Conservation (phyloP, 2,888 invertebrate genomes). For the Pheosia gnoma region DNA sequence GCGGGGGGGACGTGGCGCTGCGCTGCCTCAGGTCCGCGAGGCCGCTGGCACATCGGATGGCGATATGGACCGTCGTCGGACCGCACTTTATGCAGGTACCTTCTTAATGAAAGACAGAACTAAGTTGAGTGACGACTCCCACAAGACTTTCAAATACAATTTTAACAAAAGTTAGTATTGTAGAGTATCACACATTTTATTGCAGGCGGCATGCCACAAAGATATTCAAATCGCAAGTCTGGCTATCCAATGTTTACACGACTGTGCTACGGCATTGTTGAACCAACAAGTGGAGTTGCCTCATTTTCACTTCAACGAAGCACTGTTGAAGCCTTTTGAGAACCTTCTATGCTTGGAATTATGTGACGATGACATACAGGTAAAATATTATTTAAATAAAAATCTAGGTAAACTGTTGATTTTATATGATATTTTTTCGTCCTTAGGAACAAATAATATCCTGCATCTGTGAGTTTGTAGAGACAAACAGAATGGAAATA, state of each 20-base stretch:
- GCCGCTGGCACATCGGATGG: slow-evolving; percentile 95
- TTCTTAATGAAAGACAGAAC: not conserved
- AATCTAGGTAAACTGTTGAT: not conserved
- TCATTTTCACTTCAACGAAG: slow-evolving; percentile 98
- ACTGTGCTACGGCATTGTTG: slow-evolving; percentile 93
- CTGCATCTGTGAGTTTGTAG: slow-evolving; percentile 97
- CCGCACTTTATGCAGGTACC: slow-evolving; percentile 97
- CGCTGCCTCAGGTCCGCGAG: slow-evolving; percentile 94
- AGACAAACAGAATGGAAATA: slow-evolving; percentile 96
- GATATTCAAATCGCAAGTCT: slow-evolving; percentile 95
- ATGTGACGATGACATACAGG: slow-evolving; percentile 97
- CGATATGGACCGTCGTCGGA: slow-evolving; percentile 95
- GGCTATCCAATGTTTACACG: slow-evolving; percentile 96
- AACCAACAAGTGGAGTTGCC: slow-evolving; percentile 94
- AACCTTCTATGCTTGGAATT: slow-evolving; percentile 96
- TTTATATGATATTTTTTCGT: slow-evolving; percentile 7
- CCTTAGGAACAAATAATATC: slow-evolving; percentile 94
- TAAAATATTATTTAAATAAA: slow-evolving; percentile 43
- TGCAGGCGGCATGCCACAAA: slow-evolving; percentile 94
- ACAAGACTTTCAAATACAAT: too few relatives aligned
- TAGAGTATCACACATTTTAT: not conserved
- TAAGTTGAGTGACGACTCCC: too few relatives aligned
- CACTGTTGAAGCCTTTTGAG: slow-evolving; percentile 97
- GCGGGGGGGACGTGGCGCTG: slow-evolving; percentile 94
- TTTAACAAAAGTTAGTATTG: too few relatives aligned